Conservation (phyloP, 2,113 vertebrate species). For the Nothobranchius kuhntae region DNA sequence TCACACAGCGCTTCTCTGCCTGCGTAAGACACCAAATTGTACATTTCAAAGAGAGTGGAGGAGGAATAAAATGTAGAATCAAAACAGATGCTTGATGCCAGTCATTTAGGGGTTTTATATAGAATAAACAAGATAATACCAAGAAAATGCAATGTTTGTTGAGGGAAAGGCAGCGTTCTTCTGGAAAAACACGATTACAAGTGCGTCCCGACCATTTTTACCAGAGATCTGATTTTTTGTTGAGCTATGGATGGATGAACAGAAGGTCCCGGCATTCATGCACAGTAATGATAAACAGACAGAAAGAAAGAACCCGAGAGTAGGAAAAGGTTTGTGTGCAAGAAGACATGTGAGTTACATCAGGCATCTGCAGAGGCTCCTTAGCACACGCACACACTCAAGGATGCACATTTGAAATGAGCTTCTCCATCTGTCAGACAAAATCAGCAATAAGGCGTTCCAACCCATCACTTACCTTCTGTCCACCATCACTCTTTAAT, state of each 20-base stretch:
- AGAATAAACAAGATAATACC: constrained; percentile 3
- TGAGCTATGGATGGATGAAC: constrained; percentile 7
- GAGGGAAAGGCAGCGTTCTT: not conserved
- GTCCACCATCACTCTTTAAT: constrained; percentile 10
- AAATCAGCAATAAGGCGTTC: not conserved
- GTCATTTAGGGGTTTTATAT: not conserved
- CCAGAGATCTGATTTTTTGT: constrained; percentile 8
- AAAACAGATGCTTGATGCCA: not conserved
- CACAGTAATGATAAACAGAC: not conserved
- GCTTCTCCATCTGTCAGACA: not conserved
- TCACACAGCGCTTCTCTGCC: not conserved
- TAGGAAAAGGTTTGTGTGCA: not conserved
- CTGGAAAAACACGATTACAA: constrained; percentile 1
- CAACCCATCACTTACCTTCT: not conserved
- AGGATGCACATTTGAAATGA: not conserved
- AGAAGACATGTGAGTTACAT: not conserved
- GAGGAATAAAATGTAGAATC: not conserved
- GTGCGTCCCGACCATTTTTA: constrained; percentile 7
- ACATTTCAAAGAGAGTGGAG: not conserved
- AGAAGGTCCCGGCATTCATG: not conserved
- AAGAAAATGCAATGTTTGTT: not conserved
- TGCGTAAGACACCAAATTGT: not conserved
- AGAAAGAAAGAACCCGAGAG: not conserved
- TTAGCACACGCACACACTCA: not conserved
- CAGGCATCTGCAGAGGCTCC: not conserved